Evolutionary conservation across 2,888 invertebrate genomes (phyloP), one percentile per base, ranked within the genome.

Genomic region (Hecatera dysodea): DNA sequence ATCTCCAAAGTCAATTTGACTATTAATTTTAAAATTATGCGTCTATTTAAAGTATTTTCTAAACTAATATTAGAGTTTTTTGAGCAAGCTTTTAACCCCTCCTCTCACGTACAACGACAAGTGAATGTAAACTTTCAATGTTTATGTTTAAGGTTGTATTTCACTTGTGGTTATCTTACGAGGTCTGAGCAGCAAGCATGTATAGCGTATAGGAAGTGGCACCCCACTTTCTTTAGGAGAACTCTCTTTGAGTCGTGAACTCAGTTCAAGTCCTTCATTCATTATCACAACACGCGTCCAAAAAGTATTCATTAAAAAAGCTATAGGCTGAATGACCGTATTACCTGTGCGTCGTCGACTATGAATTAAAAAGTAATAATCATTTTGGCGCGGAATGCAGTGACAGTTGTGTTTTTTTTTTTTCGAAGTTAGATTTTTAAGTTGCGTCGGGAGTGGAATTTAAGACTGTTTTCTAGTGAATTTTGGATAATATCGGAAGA

Each of bases 311-410:
- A 62, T 36, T 27, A 53, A 29, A 44, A 53, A 72, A 57, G 29
- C 61, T 27, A 17, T n/a, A 48, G 57, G 65, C 81, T 57, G 57
- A 70, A 75, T 44, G 29, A 46, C 27, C 24, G 19, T 56, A 27
- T 12, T 17, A 42, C 46, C 27, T 56, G 42, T 33, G 81, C 65
- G 68, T 62, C 52, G 67, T 62, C 24, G 59, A 67, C 24, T 33
- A 85, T 75, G 72, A 78, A 67, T 42, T 71, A 81, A 83, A 75
- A 68, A 80, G 1, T 57, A 46, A 56, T 36, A 22, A 27, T 46
- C 9, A 68, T 63, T 67, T 81, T 69, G 70, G 72, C 86, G 84
- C 80, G 84, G 71, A 86, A 86, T 84, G 84, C 82, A 86, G 84
- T 84, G 84, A 86, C 77, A 72, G 24, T 83, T 72, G 77, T 85